Evolutionary conservation across 2,888 invertebrate species (phyloP).

Genomic region (Drosophila sordidula): DNA sequence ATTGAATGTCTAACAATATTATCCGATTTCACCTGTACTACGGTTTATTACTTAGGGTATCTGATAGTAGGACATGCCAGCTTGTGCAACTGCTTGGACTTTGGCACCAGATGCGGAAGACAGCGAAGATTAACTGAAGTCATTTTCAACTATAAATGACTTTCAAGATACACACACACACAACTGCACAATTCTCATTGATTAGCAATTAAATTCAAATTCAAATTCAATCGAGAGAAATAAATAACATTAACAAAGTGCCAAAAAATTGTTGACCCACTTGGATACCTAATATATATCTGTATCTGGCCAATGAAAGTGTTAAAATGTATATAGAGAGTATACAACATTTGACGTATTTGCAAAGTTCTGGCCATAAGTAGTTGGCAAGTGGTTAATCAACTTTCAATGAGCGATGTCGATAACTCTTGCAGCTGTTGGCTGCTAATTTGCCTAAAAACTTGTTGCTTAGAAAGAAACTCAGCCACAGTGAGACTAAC

Average conservation of each 20-base stretch:
- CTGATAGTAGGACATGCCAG: neutral
- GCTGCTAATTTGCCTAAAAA: slow-evolving; percentile 75
- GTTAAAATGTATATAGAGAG: neutral
- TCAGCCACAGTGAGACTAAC: slow-evolving; percentile 2
- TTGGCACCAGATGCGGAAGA: slow-evolving; percentile 53
- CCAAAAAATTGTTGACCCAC: slow-evolving; percentile 48
- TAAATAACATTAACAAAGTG: slow-evolving; percentile 4
- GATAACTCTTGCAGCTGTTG: slow-evolving; percentile 67
- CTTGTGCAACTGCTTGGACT: slow-evolving; percentile 13
- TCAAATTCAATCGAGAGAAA: slow-evolving; percentile 11
- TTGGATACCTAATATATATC: slow-evolving; percentile 15
- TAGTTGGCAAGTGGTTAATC: slow-evolving; percentile 74
- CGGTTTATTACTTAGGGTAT: slow-evolving; percentile 18
- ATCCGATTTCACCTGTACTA: neutral
- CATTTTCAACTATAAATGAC: slow-evolving; percentile 18
- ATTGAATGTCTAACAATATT: neutral
- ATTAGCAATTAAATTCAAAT: slow-evolving; percentile 39
- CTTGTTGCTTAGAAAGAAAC: slow-evolving; percentile 65
- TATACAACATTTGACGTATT: neutral
- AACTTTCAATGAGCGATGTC: slow-evolving; percentile 70
- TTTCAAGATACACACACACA: slow-evolving; percentile 8
- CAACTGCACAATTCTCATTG: slow-evolving; percentile 21
- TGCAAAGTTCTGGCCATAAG: slow-evolving; percentile 32
- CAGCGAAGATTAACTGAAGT: slow-evolving; percentile 47
- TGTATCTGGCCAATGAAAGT: neutral